A percentile compares a stretch with the other conserved stretches of the same genome.
Evolutionary conservation across 2,113 vertebrate species (phyloP).

Genomic region (Plestiodon gilberti): DNA sequence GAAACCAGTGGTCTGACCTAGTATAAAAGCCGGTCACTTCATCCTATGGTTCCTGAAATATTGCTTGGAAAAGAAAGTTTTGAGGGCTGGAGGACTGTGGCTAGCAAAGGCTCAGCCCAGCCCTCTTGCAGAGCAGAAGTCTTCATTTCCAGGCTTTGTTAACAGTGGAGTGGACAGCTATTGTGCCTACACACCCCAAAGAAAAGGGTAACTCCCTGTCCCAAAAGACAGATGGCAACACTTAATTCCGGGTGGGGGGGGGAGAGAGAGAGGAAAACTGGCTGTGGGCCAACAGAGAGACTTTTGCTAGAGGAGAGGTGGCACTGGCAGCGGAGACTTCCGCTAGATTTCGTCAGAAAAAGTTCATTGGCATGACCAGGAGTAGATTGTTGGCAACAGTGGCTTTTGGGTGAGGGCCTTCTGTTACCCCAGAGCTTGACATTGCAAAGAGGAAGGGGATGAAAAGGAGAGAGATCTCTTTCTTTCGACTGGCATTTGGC

Average conservation of each 20-base stretch:
- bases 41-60: no score
- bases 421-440: background rate
- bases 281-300: slow-evolving; percentile 52
- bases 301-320: background rate
- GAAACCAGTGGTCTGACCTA: background rate
- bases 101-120: background rate
- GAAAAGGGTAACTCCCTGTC: slow-evolving; percentile 42
- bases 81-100: no score
- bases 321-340: slow-evolving; percentile 30
- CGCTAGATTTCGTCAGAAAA: slow-evolving; percentile 10
- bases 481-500: background rate
- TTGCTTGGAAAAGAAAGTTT: background rate
- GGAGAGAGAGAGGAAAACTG: slow-evolving; percentile 22
- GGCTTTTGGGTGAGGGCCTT: background rate
- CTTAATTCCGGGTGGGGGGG: slow-evolving; percentile 60
- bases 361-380: slow-evolving; percentile 8
- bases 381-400: background rate
- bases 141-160: background rate
- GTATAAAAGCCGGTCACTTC: background rate
- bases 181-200: slow-evolving; percentile 30
- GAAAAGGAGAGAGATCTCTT: background rate
- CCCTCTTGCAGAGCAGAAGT: rapidly evolving
- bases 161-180: background rate
- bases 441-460: background rate
- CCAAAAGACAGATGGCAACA: slow-evolving; percentile 64